These are phyloP conservation scores for Euglossa dilemma DNA, from an alignment of 1,140 invertebrate genomes.

Conservation along the genomic window DNA sequence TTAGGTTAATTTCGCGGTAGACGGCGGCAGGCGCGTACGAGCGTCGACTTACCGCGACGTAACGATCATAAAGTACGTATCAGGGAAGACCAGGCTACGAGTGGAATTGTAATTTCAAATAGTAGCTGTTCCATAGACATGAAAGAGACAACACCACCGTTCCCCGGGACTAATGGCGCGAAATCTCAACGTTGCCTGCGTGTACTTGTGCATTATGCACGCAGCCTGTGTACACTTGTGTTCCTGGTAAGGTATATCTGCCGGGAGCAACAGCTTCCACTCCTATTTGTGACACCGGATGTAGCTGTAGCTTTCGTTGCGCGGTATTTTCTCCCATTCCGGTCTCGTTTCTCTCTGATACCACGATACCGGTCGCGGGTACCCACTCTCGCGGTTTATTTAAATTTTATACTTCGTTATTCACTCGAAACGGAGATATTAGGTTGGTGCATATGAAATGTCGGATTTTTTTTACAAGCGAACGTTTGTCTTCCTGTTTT, in stretches of 20 bases:
- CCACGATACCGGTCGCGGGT: background rate
- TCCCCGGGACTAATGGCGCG: slow-evolving; percentile 30
- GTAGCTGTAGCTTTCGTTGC: background rate
- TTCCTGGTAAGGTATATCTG: slow-evolving; percentile 34
- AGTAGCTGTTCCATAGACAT: slow-evolving; percentile 19
- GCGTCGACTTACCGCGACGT: background rate
- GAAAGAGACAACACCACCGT: slow-evolving; percentile 33
- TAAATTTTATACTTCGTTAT: background rate
- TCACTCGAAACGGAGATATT: background rate
- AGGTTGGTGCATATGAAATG: too few species aligned
- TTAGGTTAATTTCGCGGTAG: background rate
- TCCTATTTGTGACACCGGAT: slow-evolving; percentile 12
- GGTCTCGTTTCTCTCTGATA: background rate
- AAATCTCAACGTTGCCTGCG: slow-evolving; percentile 29
- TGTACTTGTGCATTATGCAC: slow-evolving; percentile 37
- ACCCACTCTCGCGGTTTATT: background rate
- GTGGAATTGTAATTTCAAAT: slow-evolving; percentile 48
- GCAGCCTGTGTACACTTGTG: slow-evolving; percentile 16
- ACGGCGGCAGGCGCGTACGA: background rate
- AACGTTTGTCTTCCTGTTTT: too few species aligned
- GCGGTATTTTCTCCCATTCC: background rate
- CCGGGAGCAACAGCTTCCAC: slow-evolving; percentile 1
- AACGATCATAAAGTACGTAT: slow-evolving; percentile 25
- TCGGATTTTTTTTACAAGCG: too few species aligned
- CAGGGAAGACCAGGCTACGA: background rate